Evolutionary conservation across 2,888 invertebrate species (phyloP), one percentile per base, ranked within the genome.

Genomic region (Lasius platythorax): DNA sequence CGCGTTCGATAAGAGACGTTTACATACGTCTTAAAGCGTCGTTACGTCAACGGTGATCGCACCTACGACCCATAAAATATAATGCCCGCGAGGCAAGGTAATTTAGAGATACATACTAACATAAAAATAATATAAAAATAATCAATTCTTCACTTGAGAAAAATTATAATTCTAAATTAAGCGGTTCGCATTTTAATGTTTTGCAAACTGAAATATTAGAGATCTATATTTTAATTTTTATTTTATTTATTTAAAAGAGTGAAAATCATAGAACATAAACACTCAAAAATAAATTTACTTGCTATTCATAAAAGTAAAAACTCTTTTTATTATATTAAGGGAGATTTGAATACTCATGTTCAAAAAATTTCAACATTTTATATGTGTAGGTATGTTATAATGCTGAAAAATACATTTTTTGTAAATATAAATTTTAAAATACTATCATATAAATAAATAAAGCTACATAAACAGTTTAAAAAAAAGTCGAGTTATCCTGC

Each of bases 21-120:
- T 90, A 90, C 90, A 90, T 90, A 88, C 87, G 88, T 88, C 88
- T 89, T 86, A 90, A 90, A 86, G 70, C 82, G 85, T 87, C 89
- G 88, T 89, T 87, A 84, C 90, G 83, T 87, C 81, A 81, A 87
- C 85, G 83, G 75, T 72, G 87, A 85, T 89, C 89, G 87, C 79
- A 79, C 85, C 74, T 82, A 82, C 82, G 82, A 43, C 63, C 86
- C 83, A 84, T 85, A 89, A 85, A 83, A 72, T 64, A 33, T 67
- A 75, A 83, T 74, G 66, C 74, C 79, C 83, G 73, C 83, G 63
- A 58, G 66, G 50, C 74, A 43, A 82, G 53, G n/a, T n/a, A n/a
- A 53, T 53, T 53, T n/a, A 53, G n/a, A 8, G n/a, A 53, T 53
- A n/a, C 1, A n/a, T 53, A 53, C n/a, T 3, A n/a, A n/a, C n/a